Evolutionary conservation across 2,888 invertebrate species (phyloP).

Genomic region (Thymelicus sylvestris): DNA sequence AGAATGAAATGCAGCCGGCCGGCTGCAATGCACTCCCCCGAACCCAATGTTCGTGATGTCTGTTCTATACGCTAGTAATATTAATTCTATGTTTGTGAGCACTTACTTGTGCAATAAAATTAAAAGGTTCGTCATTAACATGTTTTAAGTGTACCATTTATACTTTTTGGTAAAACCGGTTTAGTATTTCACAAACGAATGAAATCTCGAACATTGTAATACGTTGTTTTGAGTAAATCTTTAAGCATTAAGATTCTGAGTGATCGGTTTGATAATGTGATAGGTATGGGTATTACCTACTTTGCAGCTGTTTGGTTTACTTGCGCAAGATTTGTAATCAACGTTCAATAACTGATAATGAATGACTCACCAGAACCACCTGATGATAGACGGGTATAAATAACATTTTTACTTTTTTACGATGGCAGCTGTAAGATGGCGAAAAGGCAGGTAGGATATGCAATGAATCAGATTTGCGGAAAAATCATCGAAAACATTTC

Average conservation of each 20-base stretch:
- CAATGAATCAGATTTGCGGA: no score
- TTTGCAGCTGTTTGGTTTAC: neutral
- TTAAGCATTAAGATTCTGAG: neutral
- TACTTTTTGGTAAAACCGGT: constrained; percentile 3
- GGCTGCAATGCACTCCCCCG: no score
- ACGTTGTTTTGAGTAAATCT: neutral
- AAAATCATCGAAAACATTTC: no score
- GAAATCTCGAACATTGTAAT: constrained; percentile 15
- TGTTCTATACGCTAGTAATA: no score
- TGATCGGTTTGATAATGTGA: no score
- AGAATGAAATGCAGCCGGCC: no score
- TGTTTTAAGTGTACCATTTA: neutral
- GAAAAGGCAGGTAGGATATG: no score
- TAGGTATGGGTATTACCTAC: neutral
- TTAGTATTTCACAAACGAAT: constrained; percentile 13
- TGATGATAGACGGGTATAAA: neutral
- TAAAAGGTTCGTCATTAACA: neutral
- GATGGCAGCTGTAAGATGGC: neutral
- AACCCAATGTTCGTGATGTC: no score
- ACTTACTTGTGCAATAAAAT: no score
- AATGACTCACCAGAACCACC: neutral
- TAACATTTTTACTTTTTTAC: neutral
- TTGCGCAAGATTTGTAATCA: neutral
- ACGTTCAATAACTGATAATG: neutral
- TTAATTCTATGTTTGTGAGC: no score